A percentile compares a stretch with the other conserved stretches of the same genome.
These are phyloP conservation scores for Morpho deidamia DNA, from an alignment of 2,888 invertebrate species.

Conservation along the genomic window DNA sequence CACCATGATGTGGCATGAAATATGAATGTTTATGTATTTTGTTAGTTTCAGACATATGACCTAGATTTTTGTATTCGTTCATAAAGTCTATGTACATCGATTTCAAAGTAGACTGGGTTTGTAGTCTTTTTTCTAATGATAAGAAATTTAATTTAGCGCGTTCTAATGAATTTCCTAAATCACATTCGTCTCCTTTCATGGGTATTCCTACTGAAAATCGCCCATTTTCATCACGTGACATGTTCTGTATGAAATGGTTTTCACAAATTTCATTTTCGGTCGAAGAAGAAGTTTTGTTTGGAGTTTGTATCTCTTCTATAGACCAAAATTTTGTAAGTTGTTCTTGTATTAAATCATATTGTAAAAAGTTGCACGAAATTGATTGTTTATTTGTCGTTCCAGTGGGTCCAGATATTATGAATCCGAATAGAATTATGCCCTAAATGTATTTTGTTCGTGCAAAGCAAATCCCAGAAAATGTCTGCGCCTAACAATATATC, in stretches of 20 bases:
- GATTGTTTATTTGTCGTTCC: background rate
- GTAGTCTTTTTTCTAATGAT: conserved; percentile 16
- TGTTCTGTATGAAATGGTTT: conserved; percentile 1
- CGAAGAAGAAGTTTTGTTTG: too few species aligned
- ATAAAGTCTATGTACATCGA: conserved; percentile 12
- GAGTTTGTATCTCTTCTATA: background rate
- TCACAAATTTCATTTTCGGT: conserved; percentile 4
- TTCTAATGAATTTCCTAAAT: conserved; percentile 7
- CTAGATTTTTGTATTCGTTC: conserved; percentile 13
- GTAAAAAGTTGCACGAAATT: background rate
- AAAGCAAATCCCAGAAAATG: background rate
- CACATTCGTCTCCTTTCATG: background rate
- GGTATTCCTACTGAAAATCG: conserved; percentile 9
- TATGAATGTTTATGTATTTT: conserved; percentile 20
- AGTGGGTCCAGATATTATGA: background rate
- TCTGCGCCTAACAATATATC: too few species aligned
- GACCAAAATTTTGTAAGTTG: background rate
- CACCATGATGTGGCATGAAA: conserved; percentile 43
- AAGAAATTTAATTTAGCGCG: conserved; percentile 9
- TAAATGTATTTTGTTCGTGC: background rate
- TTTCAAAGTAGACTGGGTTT: conserved; percentile 3
- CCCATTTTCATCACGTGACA: background rate
- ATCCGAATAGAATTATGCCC: too few species aligned
- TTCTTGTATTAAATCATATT: background rate
- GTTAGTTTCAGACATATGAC: conserved; percentile 9